These are phyloP conservation scores for Sebastes taczanowskii DNA, from an alignment of 2,797 vertebrate species.

Conservation along the genomic window DNA sequence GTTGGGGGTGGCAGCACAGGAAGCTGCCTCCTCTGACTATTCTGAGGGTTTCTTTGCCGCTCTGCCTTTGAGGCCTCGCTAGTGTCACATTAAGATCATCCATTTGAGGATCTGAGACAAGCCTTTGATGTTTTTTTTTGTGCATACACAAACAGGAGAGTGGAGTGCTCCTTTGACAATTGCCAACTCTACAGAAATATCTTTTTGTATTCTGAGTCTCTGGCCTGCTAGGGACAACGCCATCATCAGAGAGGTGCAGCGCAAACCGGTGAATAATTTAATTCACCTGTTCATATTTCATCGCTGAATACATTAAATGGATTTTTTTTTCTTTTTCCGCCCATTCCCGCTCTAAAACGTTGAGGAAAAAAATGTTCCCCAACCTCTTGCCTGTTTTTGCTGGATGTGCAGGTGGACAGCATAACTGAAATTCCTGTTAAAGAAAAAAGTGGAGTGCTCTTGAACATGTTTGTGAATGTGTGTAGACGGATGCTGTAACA, in stretches of 20 bases:
- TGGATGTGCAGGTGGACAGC: conserved; percentile 26
- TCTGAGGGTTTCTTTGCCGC: conserved; percentile 61
- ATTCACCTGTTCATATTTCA: conserved; percentile 77
- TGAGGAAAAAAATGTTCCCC: conserved; percentile 28
- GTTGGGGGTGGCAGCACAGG: conserved; percentile 54
- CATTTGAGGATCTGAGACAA: conserved; percentile 75
- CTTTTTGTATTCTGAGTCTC: conserved; percentile 61
- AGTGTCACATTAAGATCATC: conserved; percentile 80
- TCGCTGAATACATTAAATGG: conserved; percentile 66
- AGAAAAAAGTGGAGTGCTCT: neutral
- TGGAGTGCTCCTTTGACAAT: conserved; percentile 75
- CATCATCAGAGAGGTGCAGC: conserved; percentile 65
- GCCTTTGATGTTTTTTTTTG: conserved; percentile 83
- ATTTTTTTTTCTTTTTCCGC: conserved; percentile 19
- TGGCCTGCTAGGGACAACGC: conserved; percentile 70
- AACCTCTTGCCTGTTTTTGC: neutral
- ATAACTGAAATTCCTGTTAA: conserved; percentile 13
- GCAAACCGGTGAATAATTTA: conserved; percentile 75
- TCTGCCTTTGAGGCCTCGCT: conserved; percentile 74
- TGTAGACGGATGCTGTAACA: neutral
- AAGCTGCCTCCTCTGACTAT: conserved; percentile 69
- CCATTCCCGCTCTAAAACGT: conserved; percentile 25
- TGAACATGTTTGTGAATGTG: neutral
- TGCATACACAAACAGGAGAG: conserved; percentile 80
- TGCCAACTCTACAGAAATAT: conserved; percentile 70